These are phyloP conservation scores for Hydrochoerus hydrochaeris DNA, from an alignment of 2,113 vertebrate genomes.

Conservation along the genomic window DNA sequence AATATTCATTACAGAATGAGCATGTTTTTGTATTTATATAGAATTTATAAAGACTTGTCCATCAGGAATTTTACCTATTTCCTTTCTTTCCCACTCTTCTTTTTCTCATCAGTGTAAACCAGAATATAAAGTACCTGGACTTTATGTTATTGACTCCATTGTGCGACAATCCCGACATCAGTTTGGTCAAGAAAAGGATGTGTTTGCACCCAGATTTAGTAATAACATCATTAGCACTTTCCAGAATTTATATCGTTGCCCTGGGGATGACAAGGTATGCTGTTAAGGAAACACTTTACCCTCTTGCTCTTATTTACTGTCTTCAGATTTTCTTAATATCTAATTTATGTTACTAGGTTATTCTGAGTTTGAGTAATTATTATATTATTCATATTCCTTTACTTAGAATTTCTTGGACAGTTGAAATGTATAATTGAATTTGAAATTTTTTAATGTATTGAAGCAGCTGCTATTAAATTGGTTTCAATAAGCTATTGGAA, in stretches of 20 bases:
- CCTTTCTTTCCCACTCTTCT: slow-evolving; percentile 37
- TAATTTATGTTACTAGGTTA: background rate
- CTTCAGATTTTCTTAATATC: background rate
- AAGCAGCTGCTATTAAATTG: slow-evolving; percentile 2
- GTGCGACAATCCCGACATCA: slow-evolving; percentile 98
- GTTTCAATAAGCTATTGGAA: slow-evolving; percentile 3
- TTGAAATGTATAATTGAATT: slow-evolving; percentile 24
- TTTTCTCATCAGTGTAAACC: slow-evolving; percentile 94
- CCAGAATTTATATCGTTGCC: slow-evolving; percentile 98
- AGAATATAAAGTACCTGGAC: slow-evolving; percentile 98
- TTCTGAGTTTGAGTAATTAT: slow-evolving; percentile 3
- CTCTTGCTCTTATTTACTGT: slow-evolving; percentile 30
- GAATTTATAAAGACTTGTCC: background rate
- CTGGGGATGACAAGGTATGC: slow-evolving; percentile 97
- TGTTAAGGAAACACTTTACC: background rate
- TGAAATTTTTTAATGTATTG: slow-evolving; percentile 44
- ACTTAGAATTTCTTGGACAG: background rate
- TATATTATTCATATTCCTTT: background rate
- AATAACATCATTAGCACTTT: slow-evolving; percentile 99
- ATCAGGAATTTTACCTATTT: slow-evolving; percentile 43
- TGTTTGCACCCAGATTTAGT: slow-evolving; percentile 99
- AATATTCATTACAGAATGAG: background rate
- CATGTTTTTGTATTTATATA: background rate
- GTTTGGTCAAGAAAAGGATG: slow-evolving; percentile 98
- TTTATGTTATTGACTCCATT: slow-evolving; percentile 99